Base-by-base conservation (phyloP, 2,113 vertebrate genomes). In the Orientallactaga bullata region DNA sequence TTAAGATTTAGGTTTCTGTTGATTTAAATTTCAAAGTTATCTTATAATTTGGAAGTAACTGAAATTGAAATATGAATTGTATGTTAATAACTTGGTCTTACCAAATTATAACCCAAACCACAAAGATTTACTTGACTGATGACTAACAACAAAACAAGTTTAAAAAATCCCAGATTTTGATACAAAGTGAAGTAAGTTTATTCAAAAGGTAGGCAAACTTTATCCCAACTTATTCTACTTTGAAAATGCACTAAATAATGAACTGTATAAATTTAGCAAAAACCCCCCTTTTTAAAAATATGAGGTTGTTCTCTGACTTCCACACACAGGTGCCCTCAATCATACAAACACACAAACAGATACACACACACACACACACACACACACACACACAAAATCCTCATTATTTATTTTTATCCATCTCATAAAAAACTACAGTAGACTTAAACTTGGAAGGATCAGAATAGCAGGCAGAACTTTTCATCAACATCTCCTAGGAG, bases 31-130 rank as follows among this genome's bases (percentile, higher is more conserved):
- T 18, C 4, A 85, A 42, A 80, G 39, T 65, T 86, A n/a, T 79
- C 15, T 47, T 82, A 8, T 20, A 51, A 28, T 66, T 80, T 73
- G 11, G 11, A 84, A 32, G 42, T n/a, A 87, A 77, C 92, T 83
- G 9, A 95, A 77, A 92, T 76, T 3, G 73, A 92, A 77, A 23
- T 9, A 47, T 37, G n/a, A 77, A 51, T 91, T 23, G 77, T 78
- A 28, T 35, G 15, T 6, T 3, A 69, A 18, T 69, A 90, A 89
- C 90, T 95, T 78, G 16, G 1, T 82, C 23, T 92, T 77, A 39
- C 35, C 85, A 7, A 5, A 88, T 88, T 63, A 65, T 7, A 90
- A 82, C 4, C 20, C 3, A 92, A 87, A 81, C 17, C 23, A 78
- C 8, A 63, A 86, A 88, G 20, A 85, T 61, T 60, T 32, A 77